phyloP scores from a whole-genome alignment of 92 coral and sea anemone species.

The Metridium senile region DNA sequence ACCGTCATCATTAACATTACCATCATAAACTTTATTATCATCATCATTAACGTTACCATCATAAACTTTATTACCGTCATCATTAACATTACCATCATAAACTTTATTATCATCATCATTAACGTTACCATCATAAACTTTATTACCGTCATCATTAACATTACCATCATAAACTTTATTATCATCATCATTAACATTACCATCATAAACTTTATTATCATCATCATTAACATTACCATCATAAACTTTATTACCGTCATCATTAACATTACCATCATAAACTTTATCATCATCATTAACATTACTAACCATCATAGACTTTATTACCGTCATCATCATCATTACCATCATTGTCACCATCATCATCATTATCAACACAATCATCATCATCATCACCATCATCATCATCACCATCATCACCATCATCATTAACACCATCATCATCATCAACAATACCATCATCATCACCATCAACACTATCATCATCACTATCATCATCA shows the following conservation, averaged over 20 bases:
- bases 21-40: too few relatives aligned
- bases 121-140: background rate
- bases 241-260: too few relatives aligned
- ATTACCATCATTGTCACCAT: background rate
- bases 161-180: too few relatives aligned
- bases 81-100: background rate
- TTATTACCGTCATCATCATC: too few relatives aligned
- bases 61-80: constrained; percentile 36
- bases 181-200: background rate
- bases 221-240: background rate
- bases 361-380: background rate
- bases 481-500: too few relatives aligned
- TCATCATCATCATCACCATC: constrained; percentile 24
- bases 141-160: constrained; percentile 33
- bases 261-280: background rate
- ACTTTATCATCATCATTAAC: background rate
- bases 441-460: background rate
- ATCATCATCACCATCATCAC: too few relatives aligned
- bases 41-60: background rate
- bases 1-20: constrained; percentile 5
- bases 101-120: too few relatives aligned
- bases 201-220: constrained; percentile 35
- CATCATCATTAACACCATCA: background rate
- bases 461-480: background rate
- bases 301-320: background rate